Evolutionary conservation across 35 echinoderm and acorn worm species (phyloP).

Genomic region (Hemicentrotus pulcherrimus): DNA sequence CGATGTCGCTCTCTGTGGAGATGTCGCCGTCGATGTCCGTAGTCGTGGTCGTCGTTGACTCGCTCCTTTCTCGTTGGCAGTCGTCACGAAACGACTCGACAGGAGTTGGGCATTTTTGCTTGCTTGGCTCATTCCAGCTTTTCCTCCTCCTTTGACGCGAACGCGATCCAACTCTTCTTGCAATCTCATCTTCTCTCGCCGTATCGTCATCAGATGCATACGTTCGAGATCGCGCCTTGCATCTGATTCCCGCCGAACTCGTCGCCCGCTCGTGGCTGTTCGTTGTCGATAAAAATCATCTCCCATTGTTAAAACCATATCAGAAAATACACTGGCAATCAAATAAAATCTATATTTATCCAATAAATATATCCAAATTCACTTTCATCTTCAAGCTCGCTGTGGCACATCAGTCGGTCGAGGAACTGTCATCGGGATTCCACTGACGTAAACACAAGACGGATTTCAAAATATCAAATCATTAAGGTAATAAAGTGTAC

Average conservation of each 20-base stretch:
- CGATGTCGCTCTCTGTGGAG: neutral
- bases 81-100: constrained; percentile 15
- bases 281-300: constrained; percentile 17
- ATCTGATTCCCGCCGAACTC: constrained; percentile 26
- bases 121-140: neutral
- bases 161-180: constrained; percentile 82
- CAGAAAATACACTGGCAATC: neutral
- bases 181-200: constrained; percentile 77
- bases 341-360: neutral
- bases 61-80: neutral
- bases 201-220: constrained; percentile 87
- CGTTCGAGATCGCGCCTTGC: constrained; percentile 70
- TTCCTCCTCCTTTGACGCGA: constrained; percentile 60
- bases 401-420: neutral
- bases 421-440: neutral
- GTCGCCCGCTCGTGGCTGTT: neutral
- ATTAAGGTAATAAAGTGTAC: neutral
- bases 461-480: neutral
- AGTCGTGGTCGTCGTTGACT: constrained; percentile 28
- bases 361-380: neutral
- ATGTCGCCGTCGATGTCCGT: neutral
- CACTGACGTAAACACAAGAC: neutral
- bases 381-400: neutral
- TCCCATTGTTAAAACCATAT: constrained; percentile 30
- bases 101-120: constrained; percentile 54